phyloP scores from a whole-genome alignment of 1,140 invertebrate genomes.

The Brachionus koreanus region DNA sequence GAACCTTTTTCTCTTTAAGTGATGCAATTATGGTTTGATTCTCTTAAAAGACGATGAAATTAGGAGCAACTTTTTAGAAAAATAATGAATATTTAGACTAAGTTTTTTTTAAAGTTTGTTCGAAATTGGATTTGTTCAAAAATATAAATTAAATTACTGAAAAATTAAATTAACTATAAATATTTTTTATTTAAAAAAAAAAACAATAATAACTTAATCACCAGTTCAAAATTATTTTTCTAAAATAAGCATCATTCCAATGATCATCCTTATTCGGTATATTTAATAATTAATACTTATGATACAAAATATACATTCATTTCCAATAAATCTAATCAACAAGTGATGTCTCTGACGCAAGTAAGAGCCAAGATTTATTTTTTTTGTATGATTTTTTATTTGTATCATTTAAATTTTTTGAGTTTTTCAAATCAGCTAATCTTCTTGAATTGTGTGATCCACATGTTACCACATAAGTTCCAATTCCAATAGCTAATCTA shows the following conservation, averaged over 20 bases:
- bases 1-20: no score
- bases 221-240: background rate
- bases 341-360: conserved; percentile 10
- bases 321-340: background rate
- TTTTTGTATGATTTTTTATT: background rate
- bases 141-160: no score
- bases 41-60: no score
- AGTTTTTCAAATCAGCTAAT: conserved; percentile 27
- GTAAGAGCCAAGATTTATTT: conserved; percentile 21
- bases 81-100: no score
- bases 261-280: background rate
- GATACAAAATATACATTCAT: background rate
- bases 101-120: no score
- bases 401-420: background rate
- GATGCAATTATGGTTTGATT: no score
- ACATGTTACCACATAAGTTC: conserved; percentile 39
- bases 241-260: background rate
- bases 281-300: background rate
- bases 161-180: background rate
- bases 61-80: no score
- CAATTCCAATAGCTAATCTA: background rate
- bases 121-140: no score
- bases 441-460: conserved; percentile 17
- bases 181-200: background rate
- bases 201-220: background rate